Base-by-base conservation (phyloP, 2,797 vertebrate species). In the Periophthalmus magnuspinnatus region DNA sequence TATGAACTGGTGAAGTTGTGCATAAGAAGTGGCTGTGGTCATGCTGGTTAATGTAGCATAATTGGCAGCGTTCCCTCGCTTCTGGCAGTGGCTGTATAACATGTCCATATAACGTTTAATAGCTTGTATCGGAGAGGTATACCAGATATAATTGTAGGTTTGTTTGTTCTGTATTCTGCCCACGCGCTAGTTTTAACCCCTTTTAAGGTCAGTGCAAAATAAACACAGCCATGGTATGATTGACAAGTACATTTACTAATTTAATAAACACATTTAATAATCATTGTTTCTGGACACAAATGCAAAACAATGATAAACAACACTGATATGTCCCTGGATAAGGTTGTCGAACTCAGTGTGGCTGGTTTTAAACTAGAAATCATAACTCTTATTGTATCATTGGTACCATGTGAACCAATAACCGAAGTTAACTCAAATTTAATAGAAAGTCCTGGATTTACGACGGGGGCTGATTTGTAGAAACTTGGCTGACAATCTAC, bases 11-110 rank as follows among this genome's bases (percentile, higher is more conserved):
- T 76, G 80, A 85, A 73, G 67, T 79, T 71, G 65, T 34, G 36
- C 81, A 81, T 81, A 84, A 89, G 77, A 67, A 74, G 71, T 48
- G 28, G 71, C 77, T 66, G 41, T 66, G 67, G 67, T 77, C 71
- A 21, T 69, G 77, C 65, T 72, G 78, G 73, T 86, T 88, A 88
- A 89, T 90, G 84, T 82, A 76, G 68, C 81, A 3, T 80, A 65
- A 68, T 68, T 34, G 21, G 54, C 70, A 56, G 66, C 22, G 57
- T 68, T 76, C 57, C 33, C 79, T 77, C 61, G 80, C 79, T 76
- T 72, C 52, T 76, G 76, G 74, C 72, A 81, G 72, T 56, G 81
- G 67, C 81, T 65, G 60, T 70, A 68, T 84, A 83, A 85, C 70
- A 80, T 70, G 60, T 75, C 76, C 79, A 76, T 66, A 73, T 69